Evolutionary conservation across 92 coral and sea anemone genomes (phyloP), one percentile per base, ranked within the genome.

Genomic region (Siderastrea siderea): DNA sequence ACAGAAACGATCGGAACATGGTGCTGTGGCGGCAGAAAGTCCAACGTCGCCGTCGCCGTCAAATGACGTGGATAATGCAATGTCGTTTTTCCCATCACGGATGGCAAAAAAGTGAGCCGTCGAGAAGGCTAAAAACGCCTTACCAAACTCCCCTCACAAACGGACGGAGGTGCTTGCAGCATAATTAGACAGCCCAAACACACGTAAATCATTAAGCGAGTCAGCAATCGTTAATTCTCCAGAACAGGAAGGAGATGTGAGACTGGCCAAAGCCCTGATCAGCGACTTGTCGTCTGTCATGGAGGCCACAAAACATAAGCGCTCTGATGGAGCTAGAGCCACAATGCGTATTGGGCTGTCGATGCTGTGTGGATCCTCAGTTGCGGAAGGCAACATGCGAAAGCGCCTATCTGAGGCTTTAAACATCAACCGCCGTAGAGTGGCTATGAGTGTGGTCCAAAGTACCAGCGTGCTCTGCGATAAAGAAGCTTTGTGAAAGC

Each of bases 241-340:
- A 19, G 88, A 74, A 60, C 78, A 83, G 62, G 47, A 82, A 49
- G 84, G 48, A n/a, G n/a, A n/a, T n/a, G n/a, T n/a, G n/a, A n/a
- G n/a, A n/a, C n/a, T n/a, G n/a, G n/a, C n/a, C n/a, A n/a, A n/a
- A n/a, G n/a, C n/a, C n/a, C n/a, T n/a, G n/a, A n/a, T n/a, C n/a
- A n/a, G n/a, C n/a, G n/a, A n/a, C n/a, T n/a, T n/a, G n/a, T n/a
- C n/a, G n/a, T n/a, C n/a, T n/a, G n/a, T n/a, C n/a, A n/a, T n/a
- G 47, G 84, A 70, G 2, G 58, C 13, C 49, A 77, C 70, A 1
- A 82, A 91, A 51, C 58, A 52, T 8, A 79, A 70, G 14, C 71
- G 94, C n/a, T 86, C 94, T 0, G 71, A 83, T 8, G 88, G 82
- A 51, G 71, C 90, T 55, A 44, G 87, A 17, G 64, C 86, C n/a